These are phyloP conservation scores for Hirundo rustica DNA, from an alignment of 2,797 vertebrate species.

Conservation along the genomic window DNA sequence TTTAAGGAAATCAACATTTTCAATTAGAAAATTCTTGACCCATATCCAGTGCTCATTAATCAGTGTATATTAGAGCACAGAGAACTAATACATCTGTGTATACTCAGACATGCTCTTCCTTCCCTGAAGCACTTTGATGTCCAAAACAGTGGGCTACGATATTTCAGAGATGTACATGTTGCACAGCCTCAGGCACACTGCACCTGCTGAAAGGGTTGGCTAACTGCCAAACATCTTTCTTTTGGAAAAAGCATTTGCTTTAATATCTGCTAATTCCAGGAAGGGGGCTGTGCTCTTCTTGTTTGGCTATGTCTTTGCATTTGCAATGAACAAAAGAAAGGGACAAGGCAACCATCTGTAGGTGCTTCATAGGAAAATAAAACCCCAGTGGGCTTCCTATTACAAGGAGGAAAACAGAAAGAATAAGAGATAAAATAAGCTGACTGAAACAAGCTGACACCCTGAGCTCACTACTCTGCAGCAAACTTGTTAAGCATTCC, in stretches of 20 bases:
- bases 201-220: conserved; percentile 55
- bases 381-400: not conserved
- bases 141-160: not conserved
- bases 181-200: conserved; percentile 19
- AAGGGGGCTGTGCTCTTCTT: conserved; percentile 13
- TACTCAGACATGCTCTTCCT: not conserved
- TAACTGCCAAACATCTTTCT: conserved; percentile 24
- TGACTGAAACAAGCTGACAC: not conserved
- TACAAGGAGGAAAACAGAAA: not conserved
- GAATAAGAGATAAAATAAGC: not conserved
- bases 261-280: conserved; percentile 55
- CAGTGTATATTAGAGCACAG: conserved; percentile 8
- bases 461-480: not conserved
- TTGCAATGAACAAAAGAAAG: not conserved
- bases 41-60: conserved; percentile 19
- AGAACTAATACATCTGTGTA: not conserved
- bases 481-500: not conserved
- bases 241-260: conserved; percentile 21
- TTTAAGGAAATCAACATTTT: not conserved
- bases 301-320: conserved; percentile 33
- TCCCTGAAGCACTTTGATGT: conserved; percentile 30
- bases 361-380: conserved; percentile 10
- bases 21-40: conserved; percentile 32
- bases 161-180: not conserved
- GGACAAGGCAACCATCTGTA: conserved; percentile 8